Evolutionary conservation across 2,113 vertebrate species (phyloP), one percentile per base, ranked within the genome.

Genomic region (Talpa occidentalis): DNA sequence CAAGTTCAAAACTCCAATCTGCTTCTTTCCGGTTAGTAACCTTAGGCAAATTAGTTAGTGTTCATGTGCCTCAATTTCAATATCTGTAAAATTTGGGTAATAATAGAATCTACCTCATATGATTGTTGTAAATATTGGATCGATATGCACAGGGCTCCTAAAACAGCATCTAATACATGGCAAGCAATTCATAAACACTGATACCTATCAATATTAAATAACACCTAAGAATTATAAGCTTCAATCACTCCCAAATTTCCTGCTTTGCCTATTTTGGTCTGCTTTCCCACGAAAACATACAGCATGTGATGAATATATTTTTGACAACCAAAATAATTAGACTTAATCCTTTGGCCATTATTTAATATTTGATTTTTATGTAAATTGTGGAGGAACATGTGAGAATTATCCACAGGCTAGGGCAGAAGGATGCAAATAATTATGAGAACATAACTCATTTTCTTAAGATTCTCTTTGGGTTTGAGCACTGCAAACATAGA

Each of bases 351-450:
- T 92, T 82, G 49, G 21, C 12, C 35, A 67, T 85, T 42, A 66
- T 96, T 92, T 40, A 69, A 86, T 73, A 74, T 62, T 79, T 77
- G 15, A 69, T 92, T 56, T 91, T 94, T 10, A 91, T 85, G 66
- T 95, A 86, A 96, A 59, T 12, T 52, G 24, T 64, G 15, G 32
- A 22, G 30, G 6, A 66, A 64, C 22, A 35, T 9, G 66, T 1
- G 67, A 21, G 82, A 91, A 89, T 44, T 54, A 69, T 10, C 40
- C 94, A 59, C 0, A 44, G 19, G 70, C 15, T 6, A 69, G 22
- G 47, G 60, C 30, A 77, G 30, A 2, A 35, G 28, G 66, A 19
- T 19, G 21, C 52, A 90, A n/a, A 14, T 35, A 80, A 76, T 64
- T 70, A n/a, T 54, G 35, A 40, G n/a, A 72, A 69, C 26, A 0